Percentiles rank a stretch among this genome's conserved stretches.
phyloP scores from a whole-genome alignment of 2,113 vertebrate species.

The Erinaceus europaeus region DNA sequence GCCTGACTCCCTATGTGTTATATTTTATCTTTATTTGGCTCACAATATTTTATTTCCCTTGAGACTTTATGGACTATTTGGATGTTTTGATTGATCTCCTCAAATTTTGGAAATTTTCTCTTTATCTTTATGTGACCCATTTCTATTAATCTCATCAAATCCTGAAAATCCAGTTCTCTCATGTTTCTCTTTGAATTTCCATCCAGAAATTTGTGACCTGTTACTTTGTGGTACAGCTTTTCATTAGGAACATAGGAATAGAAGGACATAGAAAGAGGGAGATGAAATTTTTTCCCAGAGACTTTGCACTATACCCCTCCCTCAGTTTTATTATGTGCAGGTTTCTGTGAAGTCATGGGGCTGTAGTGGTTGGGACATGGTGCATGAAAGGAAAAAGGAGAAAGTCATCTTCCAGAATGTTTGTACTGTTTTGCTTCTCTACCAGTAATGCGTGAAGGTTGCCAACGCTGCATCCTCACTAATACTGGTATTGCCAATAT shows the following conservation, averaged over 20 bases:
- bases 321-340: too few species aligned
- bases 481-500: too few species aligned
- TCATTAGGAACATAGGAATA: background rate
- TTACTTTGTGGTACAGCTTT: background rate
- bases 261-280: background rate
- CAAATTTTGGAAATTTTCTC: background rate
- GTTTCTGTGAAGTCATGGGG: too few species aligned
- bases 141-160: background rate
- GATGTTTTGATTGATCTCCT: background rate
- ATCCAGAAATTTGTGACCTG: background rate
- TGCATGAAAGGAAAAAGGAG: too few species aligned
- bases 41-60: slow-evolving; percentile 1
- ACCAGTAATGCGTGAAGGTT: too few species aligned
- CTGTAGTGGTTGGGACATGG: too few species aligned
- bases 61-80: background rate
- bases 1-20: too few species aligned
- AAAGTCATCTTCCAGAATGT: too few species aligned
- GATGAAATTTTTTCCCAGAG: too few species aligned
- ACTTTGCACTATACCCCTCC: too few species aligned
- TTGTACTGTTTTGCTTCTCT: too few species aligned
- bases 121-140: background rate
- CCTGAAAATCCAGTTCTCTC: background rate
- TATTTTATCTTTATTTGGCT: slow-evolving; percentile 14
- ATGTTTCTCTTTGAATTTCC: background rate
- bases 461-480: too few species aligned